Conservation (phyloP, 1,140 invertebrate species). For the Cryptotermes secundus region DNA sequence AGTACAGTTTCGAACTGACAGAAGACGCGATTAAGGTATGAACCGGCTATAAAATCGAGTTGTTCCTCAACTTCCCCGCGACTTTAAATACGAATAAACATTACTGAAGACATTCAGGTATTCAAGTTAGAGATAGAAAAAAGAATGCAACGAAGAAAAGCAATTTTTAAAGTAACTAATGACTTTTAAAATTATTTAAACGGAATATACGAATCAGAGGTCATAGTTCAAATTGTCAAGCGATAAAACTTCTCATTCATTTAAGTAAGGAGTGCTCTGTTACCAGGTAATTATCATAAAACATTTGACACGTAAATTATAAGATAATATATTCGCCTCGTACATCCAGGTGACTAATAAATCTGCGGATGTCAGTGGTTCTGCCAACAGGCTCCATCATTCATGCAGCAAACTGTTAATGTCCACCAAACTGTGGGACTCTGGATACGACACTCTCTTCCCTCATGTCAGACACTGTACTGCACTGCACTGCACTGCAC, state of each 20-base stretch:
- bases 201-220: neutral
- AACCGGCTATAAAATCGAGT: too few relatives aligned
- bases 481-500: too few relatives aligned
- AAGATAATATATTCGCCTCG: constrained; percentile 2
- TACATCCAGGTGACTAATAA: constrained; percentile 5
- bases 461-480: too few relatives aligned
- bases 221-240: constrained; percentile 4
- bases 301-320: constrained; percentile 10
- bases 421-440: neutral
- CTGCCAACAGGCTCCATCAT: neutral
- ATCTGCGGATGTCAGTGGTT: neutral
- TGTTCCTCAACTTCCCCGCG: too few relatives aligned
- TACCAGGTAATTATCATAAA: constrained; percentile 17
- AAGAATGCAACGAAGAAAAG: neutral
- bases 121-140: neutral
- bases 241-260: neutral
- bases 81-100: too few relatives aligned
- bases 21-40: too few relatives aligned
- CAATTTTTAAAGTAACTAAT: constrained; percentile 11
- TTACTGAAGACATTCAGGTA: too few relatives aligned
- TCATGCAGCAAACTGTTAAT: neutral
- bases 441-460: neutral
- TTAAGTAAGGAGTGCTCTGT: constrained; percentile 2
- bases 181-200: constrained; percentile 12
- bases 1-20: too few relatives aligned